These are phyloP conservation scores for Popillia japonica DNA, from an alignment of 1,140 invertebrate genomes.

Conservation along the genomic window DNA sequence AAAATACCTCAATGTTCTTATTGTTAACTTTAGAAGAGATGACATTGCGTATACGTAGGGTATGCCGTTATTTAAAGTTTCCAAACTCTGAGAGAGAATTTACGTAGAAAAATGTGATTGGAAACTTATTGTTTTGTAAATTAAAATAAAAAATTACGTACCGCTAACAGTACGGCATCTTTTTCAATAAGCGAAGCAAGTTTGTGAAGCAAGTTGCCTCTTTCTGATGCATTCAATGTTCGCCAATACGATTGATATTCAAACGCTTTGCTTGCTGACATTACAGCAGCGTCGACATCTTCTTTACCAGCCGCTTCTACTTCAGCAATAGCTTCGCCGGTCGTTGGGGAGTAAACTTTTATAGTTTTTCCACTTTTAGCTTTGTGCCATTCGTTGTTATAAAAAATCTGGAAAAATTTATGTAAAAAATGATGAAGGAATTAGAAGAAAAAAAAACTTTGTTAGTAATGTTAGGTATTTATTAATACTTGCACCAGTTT, in stretches of 20 bases:
- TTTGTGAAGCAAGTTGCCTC: conserved; percentile 80
- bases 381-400: conserved; percentile 97
- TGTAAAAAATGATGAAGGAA: neutral
- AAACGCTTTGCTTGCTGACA: conserved; percentile 84
- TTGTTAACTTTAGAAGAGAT: conserved; percentile 77
- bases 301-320: conserved; percentile 85
- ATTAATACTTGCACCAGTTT: neutral
- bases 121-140: neutral
- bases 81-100: conserved; percentile 79
- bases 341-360: conserved; percentile 87
- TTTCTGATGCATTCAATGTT: conserved; percentile 87
- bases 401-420: conserved; percentile 82
- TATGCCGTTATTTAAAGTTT: conserved; percentile 96
- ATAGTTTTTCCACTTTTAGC: conserved; percentile 89
- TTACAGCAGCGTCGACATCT: conserved; percentile 87
- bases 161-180: conserved; percentile 79
- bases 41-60: conserved; percentile 76
- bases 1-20: conserved; percentile 79
- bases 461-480: neutral
- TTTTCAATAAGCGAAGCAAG: conserved; percentile 86
- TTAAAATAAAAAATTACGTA: conserved; percentile 62
- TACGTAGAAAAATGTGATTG: no score
- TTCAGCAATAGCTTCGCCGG: conserved; percentile 85
- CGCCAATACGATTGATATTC: conserved; percentile 85
- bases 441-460: no score